These are phyloP conservation scores for Numenius arquata DNA, from an alignment of 2,113 vertebrate genomes.

Conservation along the genomic window DNA sequence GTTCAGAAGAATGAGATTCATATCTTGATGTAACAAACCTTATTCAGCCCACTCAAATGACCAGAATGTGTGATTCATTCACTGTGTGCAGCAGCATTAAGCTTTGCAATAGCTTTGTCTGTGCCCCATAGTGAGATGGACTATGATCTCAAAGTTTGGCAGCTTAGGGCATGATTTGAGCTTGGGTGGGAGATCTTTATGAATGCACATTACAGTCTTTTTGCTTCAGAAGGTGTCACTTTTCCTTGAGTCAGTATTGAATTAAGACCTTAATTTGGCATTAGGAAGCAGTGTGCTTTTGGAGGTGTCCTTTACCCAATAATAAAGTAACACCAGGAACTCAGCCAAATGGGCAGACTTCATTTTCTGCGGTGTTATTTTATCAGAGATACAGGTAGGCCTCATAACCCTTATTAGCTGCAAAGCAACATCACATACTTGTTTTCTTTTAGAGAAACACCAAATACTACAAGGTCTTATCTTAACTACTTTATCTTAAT, in stretches of 20 bases:
- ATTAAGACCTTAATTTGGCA: neutral
- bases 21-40: neutral
- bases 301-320: neutral
- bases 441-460: neutral
- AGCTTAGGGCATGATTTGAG: neutral
- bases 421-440: neutral
- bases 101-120: neutral
- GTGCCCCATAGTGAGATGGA: neutral
- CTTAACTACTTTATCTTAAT: neutral
- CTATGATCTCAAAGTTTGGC: conserved; percentile 1
- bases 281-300: neutral
- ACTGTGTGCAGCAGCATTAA: neutral
- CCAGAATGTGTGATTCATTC: conserved; percentile 7
- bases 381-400: neutral
- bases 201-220: neutral
- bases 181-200: neutral
- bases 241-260: neutral
- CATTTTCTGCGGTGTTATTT: neutral
- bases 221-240: neutral
- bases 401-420: neutral
- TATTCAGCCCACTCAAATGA: neutral
- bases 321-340: neutral
- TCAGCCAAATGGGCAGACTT: rapidly evolving
- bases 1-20: neutral
- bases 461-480: neutral